phyloP scores from a whole-genome alignment of 2,113 vertebrate species.

The Hyperopisus bebe region DNA sequence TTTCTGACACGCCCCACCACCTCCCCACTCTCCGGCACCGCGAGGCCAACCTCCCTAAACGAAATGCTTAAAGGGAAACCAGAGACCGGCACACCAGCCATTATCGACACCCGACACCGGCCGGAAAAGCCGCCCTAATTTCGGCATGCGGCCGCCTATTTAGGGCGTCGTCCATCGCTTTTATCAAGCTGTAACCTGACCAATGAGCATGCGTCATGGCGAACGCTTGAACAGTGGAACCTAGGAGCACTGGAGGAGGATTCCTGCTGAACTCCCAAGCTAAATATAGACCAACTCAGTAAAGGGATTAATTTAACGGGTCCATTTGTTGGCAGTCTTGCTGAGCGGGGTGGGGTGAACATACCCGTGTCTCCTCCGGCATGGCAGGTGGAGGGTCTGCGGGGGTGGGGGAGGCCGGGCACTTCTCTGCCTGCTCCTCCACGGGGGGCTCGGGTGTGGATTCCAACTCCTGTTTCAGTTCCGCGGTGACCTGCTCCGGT shows the following conservation, averaged over 20 bases:
- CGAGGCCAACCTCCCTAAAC: neutral
- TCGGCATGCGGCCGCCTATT: neutral
- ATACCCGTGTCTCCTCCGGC: constrained; percentile 82
- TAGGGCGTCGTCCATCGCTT: neutral
- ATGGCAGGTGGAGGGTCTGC: constrained; percentile 68
- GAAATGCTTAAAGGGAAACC: neutral
- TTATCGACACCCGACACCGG: neutral
- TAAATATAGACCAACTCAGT: neutral
- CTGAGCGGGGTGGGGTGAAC: constrained; percentile 15
- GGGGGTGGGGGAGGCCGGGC: constrained; percentile 66
- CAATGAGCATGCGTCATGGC: neutral
- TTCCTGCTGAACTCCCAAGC: neutral
- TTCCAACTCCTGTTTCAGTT: constrained; percentile 63
- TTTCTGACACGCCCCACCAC: neutral
- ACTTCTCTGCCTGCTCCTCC: constrained; percentile 62
- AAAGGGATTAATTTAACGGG: neutral
- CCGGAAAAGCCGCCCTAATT: neutral
- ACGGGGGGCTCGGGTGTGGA: constrained; percentile 59
- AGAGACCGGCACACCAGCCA: neutral
- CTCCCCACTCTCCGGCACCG: neutral
- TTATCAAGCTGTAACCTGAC: neutral
- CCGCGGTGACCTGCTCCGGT: constrained; percentile 48
- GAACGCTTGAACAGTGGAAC: neutral
- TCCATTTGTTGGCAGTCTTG: neutral
- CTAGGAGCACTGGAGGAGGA: neutral